phyloP scores from a whole-genome alignment of 2,113 vertebrate species.

The Ciconia maguari region DNA sequence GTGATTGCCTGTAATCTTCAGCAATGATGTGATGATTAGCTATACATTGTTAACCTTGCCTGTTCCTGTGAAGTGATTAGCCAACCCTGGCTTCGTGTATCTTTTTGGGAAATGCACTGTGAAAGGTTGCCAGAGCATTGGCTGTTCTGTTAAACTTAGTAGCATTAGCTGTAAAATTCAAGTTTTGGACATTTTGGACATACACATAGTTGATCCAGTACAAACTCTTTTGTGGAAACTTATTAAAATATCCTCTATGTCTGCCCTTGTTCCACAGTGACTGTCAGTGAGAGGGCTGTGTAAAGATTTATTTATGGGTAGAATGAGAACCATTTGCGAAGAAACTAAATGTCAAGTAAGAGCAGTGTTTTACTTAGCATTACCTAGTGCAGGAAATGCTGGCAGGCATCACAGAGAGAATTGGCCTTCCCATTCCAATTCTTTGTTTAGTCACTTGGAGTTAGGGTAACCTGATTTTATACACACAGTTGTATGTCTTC shows the following conservation, averaged over 20 bases:
- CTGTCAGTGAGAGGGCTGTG: not conserved
- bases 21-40: not conserved
- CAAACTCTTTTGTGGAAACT: not conserved
- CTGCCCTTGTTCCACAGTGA: not conserved
- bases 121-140: not conserved
- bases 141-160: not conserved
- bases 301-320: not conserved
- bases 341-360: not conserved
- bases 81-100: not conserved
- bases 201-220: not conserved
- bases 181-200: not conserved
- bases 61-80: not conserved
- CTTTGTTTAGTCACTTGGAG: conserved; percentile 8
- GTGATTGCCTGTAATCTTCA: not conserved
- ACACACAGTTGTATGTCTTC: not conserved
- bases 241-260: not conserved
- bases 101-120: not conserved
- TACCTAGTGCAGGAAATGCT: not conserved
- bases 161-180: not conserved
- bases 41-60: not conserved
- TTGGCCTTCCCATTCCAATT: not conserved
- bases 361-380: not conserved
- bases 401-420: not conserved
- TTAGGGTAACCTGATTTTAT: conserved; percentile 35
- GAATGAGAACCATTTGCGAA: not conserved